A percentile compares a stretch with the other conserved stretches of the same genome.
Evolutionary conservation across 2,888 invertebrate genomes (phyloP).

Genomic region (Epinotia demarniana): DNA sequence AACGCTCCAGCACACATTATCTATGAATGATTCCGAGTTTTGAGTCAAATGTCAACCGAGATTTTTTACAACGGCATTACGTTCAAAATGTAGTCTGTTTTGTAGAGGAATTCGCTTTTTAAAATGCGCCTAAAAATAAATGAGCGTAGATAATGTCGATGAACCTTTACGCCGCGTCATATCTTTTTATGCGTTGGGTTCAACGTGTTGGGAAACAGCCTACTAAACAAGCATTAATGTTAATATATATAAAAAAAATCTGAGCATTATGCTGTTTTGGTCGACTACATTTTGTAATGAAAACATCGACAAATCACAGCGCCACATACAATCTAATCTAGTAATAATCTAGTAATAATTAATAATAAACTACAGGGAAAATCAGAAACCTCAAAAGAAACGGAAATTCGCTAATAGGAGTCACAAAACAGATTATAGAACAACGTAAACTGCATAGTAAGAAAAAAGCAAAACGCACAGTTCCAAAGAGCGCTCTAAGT

Average conservation of each 20-base stretch:
- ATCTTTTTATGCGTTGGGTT: constrained; percentile 30
- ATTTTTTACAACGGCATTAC: not conserved
- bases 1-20: not conserved
- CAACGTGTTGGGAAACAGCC: constrained; percentile 10
- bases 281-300: not conserved
- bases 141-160: constrained; percentile 25
- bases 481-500: too few species aligned
- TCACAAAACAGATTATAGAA: too few species aligned
- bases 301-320: not conserved
- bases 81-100: not conserved
- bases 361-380: too few species aligned
- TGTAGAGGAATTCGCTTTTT: constrained; percentile 1
- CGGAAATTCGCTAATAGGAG: too few species aligned
- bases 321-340: too few species aligned
- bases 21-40: not conserved
- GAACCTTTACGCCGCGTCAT: constrained; percentile 13
- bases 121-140: constrained; percentile 21
- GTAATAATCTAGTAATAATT: too few species aligned
- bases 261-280: not conserved
- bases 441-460: too few species aligned
- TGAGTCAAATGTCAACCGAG: not conserved
- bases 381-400: too few species aligned
- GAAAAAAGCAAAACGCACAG: too few species aligned
- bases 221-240: constrained; percentile 22
- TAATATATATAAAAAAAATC: not conserved